Evolutionary conservation across 2,888 invertebrate genomes (phyloP).

Genomic region (Pterobdella sp.): DNA sequence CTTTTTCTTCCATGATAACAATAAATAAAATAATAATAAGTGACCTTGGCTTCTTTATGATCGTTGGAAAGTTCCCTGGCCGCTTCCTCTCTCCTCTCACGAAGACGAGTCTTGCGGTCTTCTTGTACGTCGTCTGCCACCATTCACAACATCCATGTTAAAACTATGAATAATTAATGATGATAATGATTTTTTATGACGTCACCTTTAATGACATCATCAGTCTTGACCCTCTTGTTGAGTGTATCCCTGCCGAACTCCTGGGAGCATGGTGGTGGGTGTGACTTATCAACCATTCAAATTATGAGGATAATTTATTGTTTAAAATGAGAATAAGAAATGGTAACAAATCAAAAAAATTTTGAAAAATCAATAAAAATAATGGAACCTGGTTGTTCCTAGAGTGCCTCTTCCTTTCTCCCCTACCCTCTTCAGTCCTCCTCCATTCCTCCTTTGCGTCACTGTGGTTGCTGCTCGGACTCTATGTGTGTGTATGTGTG

Average conservation of each 20-base stretch:
- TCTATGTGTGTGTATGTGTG: not conserved
- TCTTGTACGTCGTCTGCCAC: not conserved
- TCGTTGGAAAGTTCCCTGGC: not conserved
- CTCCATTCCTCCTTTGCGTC: conserved; percentile 9
- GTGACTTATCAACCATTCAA: no score
- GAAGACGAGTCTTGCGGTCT: not conserved
- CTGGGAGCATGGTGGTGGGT: not conserved
- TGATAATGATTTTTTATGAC: not conserved
- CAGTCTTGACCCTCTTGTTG: conserved; percentile 2
- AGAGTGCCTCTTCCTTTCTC: not conserved
- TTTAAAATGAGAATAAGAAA: not conserved
- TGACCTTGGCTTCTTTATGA: conserved; percentile 11
- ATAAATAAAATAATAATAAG: no score
- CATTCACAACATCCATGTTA: not conserved
- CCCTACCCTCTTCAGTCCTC: not conserved
- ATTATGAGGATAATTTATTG: no score
- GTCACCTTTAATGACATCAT: not conserved
- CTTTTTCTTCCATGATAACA: no score
- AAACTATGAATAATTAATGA: not conserved
- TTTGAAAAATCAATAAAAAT: not conserved
- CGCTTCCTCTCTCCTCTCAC: not conserved
- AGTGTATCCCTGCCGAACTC: not conserved
- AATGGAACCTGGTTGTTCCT: not conserved
- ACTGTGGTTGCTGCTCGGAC: conserved; percentile 8
- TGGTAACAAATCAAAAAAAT: not conserved